These are phyloP conservation scores for Leucophenga varia DNA, from an alignment of 1,140 invertebrate species.

Conservation along the genomic window DNA sequence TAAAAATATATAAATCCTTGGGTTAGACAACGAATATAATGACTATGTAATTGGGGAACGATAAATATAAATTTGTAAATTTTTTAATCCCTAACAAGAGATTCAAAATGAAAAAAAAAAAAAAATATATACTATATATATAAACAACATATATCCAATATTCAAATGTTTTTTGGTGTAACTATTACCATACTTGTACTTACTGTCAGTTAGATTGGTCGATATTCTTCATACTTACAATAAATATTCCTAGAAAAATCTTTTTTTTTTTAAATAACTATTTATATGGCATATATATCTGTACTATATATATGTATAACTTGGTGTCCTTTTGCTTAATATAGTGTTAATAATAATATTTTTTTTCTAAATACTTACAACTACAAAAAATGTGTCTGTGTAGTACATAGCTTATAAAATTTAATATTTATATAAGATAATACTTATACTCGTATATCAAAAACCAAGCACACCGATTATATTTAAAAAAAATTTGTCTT, in stretches of 20 bases:
- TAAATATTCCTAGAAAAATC: neutral
- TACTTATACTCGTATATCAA: constrained; percentile 13
- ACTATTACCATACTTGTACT: neutral
- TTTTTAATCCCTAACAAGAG: too few relatives aligned
- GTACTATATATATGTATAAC: constrained; percentile 46
- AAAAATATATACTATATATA: too few relatives aligned
- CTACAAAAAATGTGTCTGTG: too few relatives aligned
- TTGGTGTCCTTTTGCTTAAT: constrained; percentile 41
- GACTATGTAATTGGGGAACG: constrained; percentile 27
- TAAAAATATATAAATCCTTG: constrained; percentile 21
- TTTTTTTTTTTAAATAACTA: too few relatives aligned
- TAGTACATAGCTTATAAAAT: too few relatives aligned
- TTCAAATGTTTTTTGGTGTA: constrained; percentile 2
- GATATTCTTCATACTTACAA: too few relatives aligned
- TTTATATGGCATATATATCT: constrained; percentile 18
- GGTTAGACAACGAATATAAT: constrained; percentile 50
- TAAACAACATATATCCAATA: neutral
- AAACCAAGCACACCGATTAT: too few relatives aligned
- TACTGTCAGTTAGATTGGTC: neutral
- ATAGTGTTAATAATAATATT: constrained; percentile 20
- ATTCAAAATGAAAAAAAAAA: neutral
- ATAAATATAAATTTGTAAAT: constrained; percentile 25
- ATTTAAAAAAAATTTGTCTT: too few relatives aligned
- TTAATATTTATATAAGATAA: constrained; percentile 16
- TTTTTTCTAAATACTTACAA: constrained; percentile 35